Evolutionary conservation across 2,113 vertebrate genomes (phyloP), one percentile per base, ranked within the genome.

Genomic region (Narcine bancroftii): DNA sequence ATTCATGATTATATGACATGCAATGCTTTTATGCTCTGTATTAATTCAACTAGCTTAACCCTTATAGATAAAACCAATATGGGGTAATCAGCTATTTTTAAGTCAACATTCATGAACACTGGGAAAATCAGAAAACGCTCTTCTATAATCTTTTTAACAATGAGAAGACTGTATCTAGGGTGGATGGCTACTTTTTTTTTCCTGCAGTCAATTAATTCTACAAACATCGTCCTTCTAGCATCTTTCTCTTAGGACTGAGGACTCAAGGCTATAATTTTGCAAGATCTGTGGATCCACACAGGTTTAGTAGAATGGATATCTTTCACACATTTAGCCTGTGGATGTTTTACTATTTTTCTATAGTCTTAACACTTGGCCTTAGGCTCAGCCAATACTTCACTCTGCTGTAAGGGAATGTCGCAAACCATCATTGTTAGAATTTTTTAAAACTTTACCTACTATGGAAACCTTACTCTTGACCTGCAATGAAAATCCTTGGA

Each of bases 191-290:
- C 26, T 91, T 91, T 91, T 91, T 91, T 91, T 24, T 47, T 69
- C 65, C 89, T 91, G 56, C 60, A 66, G 39, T 91, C 89, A 91
- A 91, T 91, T 91, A 91, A 91, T 91, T 91, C 89, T 69, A 91
- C 39, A 91, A 69, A 39, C 39, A 42, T 47, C 69, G 65, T 33
- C 69, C 71, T 69, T 29, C 42, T 69, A 69, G 89, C 39, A 42
- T 69, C 42, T 89, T 50, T 26, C 85, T 91, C 47, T 69, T 47
- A 91, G 89, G 63, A 47, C 42, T 10, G 36, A 91, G 33, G 89
- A 91, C 89, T 91, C 39, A 71, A 91, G 89, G 89, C 89, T 91
- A 91, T 91, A 66, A 69, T 91, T 91, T 91, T 65, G 66, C 65
- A 91, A 69, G 63, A 69, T 91, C 63, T 33, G 89, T 47, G 65